Percentiles rank a stretch among this genome's conserved stretches.
These are phyloP conservation scores for Barypeithes pellucidus DNA, from an alignment of 2,888 invertebrate genomes.

Conservation along the genomic window DNA sequence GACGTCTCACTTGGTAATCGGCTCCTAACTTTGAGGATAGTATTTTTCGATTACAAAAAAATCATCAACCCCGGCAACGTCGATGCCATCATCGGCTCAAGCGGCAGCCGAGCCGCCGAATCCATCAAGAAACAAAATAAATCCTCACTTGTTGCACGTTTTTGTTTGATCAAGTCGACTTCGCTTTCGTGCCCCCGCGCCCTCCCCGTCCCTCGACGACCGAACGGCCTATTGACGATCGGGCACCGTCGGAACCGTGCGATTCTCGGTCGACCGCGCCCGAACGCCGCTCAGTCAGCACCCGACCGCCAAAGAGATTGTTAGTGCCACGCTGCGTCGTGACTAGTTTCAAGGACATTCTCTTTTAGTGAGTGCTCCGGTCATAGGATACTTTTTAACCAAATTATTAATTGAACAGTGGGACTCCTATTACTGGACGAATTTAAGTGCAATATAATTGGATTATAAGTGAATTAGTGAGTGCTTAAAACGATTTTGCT, in stretches of 20 bases:
- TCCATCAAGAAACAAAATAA: slow-evolving; percentile 52
- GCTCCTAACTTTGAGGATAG: too few relatives aligned
- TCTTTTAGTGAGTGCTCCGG: slow-evolving; percentile 34
- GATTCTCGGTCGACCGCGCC: slow-evolving; percentile 49
- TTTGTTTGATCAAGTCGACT: slow-evolving; percentile 54
- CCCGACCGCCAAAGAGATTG: slow-evolving; percentile 38
- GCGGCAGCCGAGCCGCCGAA: slow-evolving; percentile 31
- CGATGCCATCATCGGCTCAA: slow-evolving; percentile 36
- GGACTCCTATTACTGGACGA: slow-evolving; percentile 21
- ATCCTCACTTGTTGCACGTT: slow-evolving; percentile 56
- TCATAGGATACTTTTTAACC: slow-evolving; percentile 2
- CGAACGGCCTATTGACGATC: slow-evolving; percentile 47
- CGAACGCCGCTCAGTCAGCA: slow-evolving; percentile 47
- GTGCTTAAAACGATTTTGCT: slow-evolving; percentile 24
- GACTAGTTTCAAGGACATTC: slow-evolving; percentile 52
- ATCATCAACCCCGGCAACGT: slow-evolving; percentile 37
- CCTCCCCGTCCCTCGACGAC: slow-evolving; percentile 38
- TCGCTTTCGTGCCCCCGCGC: slow-evolving; percentile 42
- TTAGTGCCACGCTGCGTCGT: slow-evolving; percentile 35
- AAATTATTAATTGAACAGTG: neutral
- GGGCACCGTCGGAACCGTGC: slow-evolving; percentile 43
- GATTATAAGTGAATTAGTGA: slow-evolving; percentile 22
- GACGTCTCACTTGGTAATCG: too few relatives aligned
- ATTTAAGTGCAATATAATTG: slow-evolving; percentile 36
- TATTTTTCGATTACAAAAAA: slow-evolving; percentile 14